A percentile compares a stretch with the other conserved stretches of the same genome.
Conservation (phyloP, 2,797 vertebrate genomes). For the Rhadinocentrus ornatus region DNA sequence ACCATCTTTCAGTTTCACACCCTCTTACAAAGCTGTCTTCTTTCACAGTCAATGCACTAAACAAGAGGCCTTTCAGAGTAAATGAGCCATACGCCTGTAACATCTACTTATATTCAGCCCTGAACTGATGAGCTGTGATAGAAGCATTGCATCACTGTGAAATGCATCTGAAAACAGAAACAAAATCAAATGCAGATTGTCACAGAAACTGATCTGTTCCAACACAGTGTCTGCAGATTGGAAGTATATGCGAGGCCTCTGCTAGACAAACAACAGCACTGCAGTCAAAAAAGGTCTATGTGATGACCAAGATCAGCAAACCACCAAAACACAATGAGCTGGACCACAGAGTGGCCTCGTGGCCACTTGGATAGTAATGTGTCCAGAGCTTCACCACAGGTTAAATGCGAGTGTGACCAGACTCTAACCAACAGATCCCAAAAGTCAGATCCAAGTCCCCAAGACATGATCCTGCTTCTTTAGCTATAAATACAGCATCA, state of each 20-base stretch:
- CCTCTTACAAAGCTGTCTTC: slow-evolving; percentile 30
- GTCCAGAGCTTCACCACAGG: slow-evolving; percentile 65
- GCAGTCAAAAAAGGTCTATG: slow-evolving; percentile 42
- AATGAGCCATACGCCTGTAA: slow-evolving; percentile 47
- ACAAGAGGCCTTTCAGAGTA: slow-evolving; percentile 38
- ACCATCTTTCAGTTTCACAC: slow-evolving; percentile 39
- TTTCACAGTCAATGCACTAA: slow-evolving; percentile 34
- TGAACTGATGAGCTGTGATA: slow-evolving; percentile 48
- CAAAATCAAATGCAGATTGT: slow-evolving; percentile 56
- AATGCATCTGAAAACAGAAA: slow-evolving; percentile 41
- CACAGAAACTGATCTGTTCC: slow-evolving; percentile 57
- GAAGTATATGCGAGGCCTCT: slow-evolving; percentile 38
- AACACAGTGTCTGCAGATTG: slow-evolving; percentile 51
- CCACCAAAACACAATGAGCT: slow-evolving; percentile 74
- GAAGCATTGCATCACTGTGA: slow-evolving; percentile 56
- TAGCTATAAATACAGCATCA: slow-evolving; percentile 40
- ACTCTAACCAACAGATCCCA: slow-evolving; percentile 50
- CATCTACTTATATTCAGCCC: slow-evolving; percentile 43
- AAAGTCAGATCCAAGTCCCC: slow-evolving; percentile 46
- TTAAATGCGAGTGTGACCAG: slow-evolving; percentile 69
- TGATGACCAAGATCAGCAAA: slow-evolving; percentile 58
- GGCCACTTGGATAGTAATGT: slow-evolving; percentile 62
- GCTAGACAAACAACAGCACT: slow-evolving; percentile 61
- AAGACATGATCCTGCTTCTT: slow-evolving; percentile 29
- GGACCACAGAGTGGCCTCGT: slow-evolving; percentile 64